Conservation (phyloP, 2,797 vertebrate species). For the Vireo griseus region DNA sequence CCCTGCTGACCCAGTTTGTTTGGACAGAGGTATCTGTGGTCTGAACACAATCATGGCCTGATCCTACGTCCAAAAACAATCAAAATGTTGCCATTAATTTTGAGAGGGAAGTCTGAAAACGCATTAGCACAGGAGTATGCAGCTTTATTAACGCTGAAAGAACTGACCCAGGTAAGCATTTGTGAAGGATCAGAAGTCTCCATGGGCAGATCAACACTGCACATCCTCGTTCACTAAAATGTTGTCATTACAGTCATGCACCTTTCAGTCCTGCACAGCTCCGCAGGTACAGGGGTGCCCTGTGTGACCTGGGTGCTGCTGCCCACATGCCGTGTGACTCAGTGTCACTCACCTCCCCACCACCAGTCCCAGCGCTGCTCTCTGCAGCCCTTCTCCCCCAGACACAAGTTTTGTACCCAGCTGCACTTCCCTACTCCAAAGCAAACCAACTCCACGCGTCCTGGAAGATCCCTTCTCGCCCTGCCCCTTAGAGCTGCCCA, state of each 20-base stretch:
- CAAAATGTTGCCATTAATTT: not conserved
- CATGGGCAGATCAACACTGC: accelerated
- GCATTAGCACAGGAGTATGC: not conserved
- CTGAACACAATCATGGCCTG: not conserved
- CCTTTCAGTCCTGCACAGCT: not conserved
- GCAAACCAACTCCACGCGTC: not conserved
- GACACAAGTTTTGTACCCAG: not conserved
- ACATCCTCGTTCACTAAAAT: not conserved
- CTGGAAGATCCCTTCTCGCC: not conserved
- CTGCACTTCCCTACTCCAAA: not conserved
- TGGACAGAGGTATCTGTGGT: not conserved
- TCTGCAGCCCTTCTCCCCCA: not conserved
- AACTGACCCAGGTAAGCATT: not conserved
- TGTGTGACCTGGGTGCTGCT: accelerated
- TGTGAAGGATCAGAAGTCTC: not conserved
- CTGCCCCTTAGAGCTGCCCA: not conserved
- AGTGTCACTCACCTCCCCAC: accelerated
- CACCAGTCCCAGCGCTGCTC: accelerated
- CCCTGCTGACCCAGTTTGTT: not conserved
- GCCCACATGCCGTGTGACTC: accelerated
- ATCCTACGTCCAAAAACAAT: not conserved
- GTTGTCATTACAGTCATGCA: not conserved
- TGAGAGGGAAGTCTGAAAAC: not conserved
- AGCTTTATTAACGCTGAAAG: not conserved
- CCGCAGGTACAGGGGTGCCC: accelerated